These are phyloP conservation scores for Magallana nippona DNA, from an alignment of 2,888 invertebrate genomes.

Conservation along the genomic window DNA sequence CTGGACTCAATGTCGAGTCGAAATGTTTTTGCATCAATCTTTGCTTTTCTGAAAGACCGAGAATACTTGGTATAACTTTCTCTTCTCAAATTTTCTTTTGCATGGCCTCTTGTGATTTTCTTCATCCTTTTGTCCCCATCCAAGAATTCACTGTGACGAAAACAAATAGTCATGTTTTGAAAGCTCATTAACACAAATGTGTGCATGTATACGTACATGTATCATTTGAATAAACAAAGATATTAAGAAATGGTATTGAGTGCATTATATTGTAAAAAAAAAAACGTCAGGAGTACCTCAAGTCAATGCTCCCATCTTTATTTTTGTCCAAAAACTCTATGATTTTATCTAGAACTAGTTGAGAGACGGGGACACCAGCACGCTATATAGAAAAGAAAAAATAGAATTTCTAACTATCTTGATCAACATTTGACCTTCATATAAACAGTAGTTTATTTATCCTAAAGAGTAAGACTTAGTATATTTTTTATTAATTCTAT, in stretches of 20 bases:
- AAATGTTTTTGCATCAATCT: conserved; percentile 66
- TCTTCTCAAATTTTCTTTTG: conserved; percentile 46
- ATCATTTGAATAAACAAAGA: too few relatives aligned
- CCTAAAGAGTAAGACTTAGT: too few relatives aligned
- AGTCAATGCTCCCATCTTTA: conserved; percentile 68
- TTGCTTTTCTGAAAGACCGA: conserved; percentile 67
- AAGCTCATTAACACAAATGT: too few relatives aligned
- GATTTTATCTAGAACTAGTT: conserved; percentile 68
- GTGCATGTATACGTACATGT: too few relatives aligned
- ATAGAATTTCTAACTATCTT: too few relatives aligned
- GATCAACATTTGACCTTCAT: too few relatives aligned
- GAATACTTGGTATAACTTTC: conserved; percentile 65
- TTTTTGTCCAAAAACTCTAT: conserved; percentile 73
- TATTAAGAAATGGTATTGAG: too few relatives aligned
- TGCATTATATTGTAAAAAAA: too few relatives aligned
- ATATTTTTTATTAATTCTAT: too few relatives aligned
- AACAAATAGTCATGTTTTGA: neutral
- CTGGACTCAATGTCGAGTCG: conserved; percentile 58
- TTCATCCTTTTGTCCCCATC: conserved; percentile 71
- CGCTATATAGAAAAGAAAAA: conserved; percentile 56
- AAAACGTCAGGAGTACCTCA: conserved; percentile 60
- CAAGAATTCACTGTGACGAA: conserved; percentile 66
- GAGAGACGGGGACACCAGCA: conserved; percentile 69
- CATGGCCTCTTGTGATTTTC: conserved; percentile 67
- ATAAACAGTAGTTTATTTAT: too few relatives aligned